phyloP scores from a whole-genome alignment of 2,888 invertebrate species.

The Leucozona laternaria region DNA sequence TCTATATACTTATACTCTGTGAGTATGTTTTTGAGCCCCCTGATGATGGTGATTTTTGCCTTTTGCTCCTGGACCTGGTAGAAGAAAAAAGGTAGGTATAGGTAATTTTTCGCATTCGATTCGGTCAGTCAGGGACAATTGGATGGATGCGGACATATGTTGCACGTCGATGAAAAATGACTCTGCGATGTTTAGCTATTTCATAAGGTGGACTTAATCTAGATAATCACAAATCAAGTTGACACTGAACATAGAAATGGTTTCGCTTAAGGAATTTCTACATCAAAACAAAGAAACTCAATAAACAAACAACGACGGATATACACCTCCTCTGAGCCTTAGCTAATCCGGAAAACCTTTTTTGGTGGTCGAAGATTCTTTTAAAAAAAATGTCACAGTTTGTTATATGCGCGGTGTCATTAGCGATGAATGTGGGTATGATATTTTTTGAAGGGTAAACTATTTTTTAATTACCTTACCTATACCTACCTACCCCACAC shows the following conservation, averaged over 20 bases:
- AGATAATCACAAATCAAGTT: conserved; percentile 74
- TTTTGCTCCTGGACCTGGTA: conserved; percentile 34
- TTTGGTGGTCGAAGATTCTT: background rate
- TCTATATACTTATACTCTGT: conserved; percentile 5
- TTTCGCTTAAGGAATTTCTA: conserved; percentile 61
- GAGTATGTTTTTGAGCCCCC: conserved; percentile 10
- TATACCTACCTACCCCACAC: no score
- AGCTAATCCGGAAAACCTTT: conserved; percentile 24
- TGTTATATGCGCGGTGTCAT: background rate
- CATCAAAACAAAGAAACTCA: conserved; percentile 15
- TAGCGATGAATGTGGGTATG: background rate
- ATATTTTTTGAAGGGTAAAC: background rate
- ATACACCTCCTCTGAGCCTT: background rate
- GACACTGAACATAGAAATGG: conserved; percentile 72
- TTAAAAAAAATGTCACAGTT: conserved; percentile 8
- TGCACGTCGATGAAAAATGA: conserved; percentile 70
- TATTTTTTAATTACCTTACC: background rate
- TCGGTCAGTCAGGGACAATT: conserved; percentile 66
- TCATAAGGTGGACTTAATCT: conserved; percentile 61
- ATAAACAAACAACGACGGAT: background rate
- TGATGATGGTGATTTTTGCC: conserved; percentile 8
- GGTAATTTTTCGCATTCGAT: conserved; percentile 72
- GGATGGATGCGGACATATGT: conserved; percentile 70
- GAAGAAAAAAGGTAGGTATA: conserved; percentile 14
- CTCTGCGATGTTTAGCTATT: conserved; percentile 42